Evolutionary conservation across 2,888 invertebrate genomes (phyloP), one percentile per base, ranked within the genome.

Genomic region (Sussaba pulchella): DNA sequence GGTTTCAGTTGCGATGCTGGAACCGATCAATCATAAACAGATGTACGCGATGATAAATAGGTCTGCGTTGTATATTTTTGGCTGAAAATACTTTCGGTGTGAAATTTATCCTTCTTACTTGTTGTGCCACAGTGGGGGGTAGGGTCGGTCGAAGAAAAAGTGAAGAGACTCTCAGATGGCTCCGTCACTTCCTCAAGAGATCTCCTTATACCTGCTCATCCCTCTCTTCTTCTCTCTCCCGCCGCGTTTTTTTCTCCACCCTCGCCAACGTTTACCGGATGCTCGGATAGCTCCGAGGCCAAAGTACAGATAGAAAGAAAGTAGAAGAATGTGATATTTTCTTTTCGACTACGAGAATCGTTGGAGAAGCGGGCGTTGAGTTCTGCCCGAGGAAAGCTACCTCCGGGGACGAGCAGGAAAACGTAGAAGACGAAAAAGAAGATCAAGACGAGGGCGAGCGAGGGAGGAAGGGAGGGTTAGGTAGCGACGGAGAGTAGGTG

Each of bases 231-330:
- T 31, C 31, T 31, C 2, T 2, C 31, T 31, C 31, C 31, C 31
- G 2, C 6, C 31, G 31, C 69, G 10, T 43, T 67, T 78, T 73
- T n/a, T n/a, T n/a, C n/a, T n/a, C n/a, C n/a, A 61, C 52, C 52
- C 66, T 61, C 71, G 61, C 81, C 82, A 81, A 82, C 75, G 81
- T 70, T 61, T 77, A 59, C 74, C 77, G 76, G 77, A 78, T 82
- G 77, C 69, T 80, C 54, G 52, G 66, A 78, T 54, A 57, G 80
- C 43, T 45, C 70, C n/a, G 67, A 64, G 57, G 6, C 50, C 36
- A 26, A 39, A 50, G 63, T 57, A 26, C 52, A 43, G 4, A 12
- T 17, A 14, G 69, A 70, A 70, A 75, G 66, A 66, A 41, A 50
- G 17, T n/a, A 43, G 63, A 64, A 39, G 52, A 57, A 73, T 50